Evolutionary conservation across 1,140 invertebrate species (phyloP).

Genomic region (Homarus americanus): DNA sequence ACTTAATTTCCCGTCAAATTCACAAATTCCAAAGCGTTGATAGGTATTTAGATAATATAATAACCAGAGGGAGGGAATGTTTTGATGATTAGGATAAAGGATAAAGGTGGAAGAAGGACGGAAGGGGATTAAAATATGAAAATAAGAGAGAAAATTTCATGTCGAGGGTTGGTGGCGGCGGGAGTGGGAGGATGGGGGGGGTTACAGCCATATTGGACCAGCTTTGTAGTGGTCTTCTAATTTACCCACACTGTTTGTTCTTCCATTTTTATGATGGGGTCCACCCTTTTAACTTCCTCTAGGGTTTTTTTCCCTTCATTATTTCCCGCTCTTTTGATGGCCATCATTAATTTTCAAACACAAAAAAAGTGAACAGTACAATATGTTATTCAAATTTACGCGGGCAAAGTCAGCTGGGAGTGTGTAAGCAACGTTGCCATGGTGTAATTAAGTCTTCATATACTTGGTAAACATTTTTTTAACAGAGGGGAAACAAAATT

Average conservation of each 20-base stretch:
- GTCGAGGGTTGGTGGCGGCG: too few relatives aligned
- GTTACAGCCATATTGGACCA: slow-evolving; percentile 11
- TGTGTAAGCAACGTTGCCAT: not conserved
- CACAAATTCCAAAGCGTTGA: too few relatives aligned
- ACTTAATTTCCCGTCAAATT: too few relatives aligned
- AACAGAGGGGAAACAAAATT: slow-evolving; percentile 35
- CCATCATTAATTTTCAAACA: slow-evolving; percentile 61
- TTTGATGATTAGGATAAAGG: not conserved
- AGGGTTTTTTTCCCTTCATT: slow-evolving; percentile 21
- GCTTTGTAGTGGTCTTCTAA: slow-evolving; percentile 46
- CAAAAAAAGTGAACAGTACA: slow-evolving; percentile 49
- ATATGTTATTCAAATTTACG: slow-evolving; percentile 63
- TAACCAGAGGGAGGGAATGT: too few relatives aligned
- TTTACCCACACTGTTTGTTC: slow-evolving; percentile 67
- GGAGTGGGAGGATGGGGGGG: not conserved
- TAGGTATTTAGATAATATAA: too few relatives aligned
- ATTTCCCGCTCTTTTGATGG: slow-evolving; percentile 61
- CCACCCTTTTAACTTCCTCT: slow-evolving; percentile 47
- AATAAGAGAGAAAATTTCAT: too few relatives aligned
- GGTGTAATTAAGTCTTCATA: slow-evolving; percentile 41
- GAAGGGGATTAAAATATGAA: too few relatives aligned
- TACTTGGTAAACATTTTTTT: slow-evolving; percentile 31
- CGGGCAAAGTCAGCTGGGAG: not conserved
- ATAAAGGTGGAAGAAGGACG: not conserved
- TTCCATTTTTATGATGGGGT: slow-evolving; percentile 50